Percentiles rank a stretch among this genome's conserved stretches.
Evolutionary conservation across 35 echinoderm and acorn worm genomes (phyloP).

Genomic region (Eucidaris tribuloides): DNA sequence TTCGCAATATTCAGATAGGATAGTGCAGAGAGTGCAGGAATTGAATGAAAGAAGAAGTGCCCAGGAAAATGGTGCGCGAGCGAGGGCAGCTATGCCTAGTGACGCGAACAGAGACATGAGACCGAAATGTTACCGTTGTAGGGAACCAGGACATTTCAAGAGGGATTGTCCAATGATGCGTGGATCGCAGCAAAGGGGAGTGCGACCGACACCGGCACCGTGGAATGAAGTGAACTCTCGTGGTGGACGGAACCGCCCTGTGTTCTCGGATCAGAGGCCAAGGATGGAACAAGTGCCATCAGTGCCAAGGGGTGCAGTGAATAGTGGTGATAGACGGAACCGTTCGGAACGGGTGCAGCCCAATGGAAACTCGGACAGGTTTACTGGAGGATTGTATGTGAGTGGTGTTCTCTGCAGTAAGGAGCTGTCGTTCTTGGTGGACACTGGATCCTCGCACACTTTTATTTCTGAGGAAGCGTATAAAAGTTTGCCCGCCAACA

Average conservation of each 20-base stretch:
- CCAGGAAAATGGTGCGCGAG: neutral
- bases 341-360: no score
- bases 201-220: neutral
- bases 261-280: no score
- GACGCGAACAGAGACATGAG: neutral
- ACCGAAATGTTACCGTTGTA: neutral
- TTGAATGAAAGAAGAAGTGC: neutral
- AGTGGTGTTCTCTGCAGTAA: neutral
- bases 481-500: neutral
- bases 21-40: no score
- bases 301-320: no score
- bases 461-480: neutral
- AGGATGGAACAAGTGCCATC: no score
- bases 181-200: neutral
- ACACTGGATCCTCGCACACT: slow-evolving; percentile 22
- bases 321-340: no score
- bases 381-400: neutral
- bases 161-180: neutral
- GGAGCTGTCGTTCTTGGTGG: neutral
- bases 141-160: neutral
- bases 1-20: no score
- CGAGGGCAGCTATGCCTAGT: no score
- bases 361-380: no score
- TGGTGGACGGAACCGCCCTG: no score
- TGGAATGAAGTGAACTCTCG: no score